Evolutionary conservation across 2,797 vertebrate genomes (phyloP).

Genomic region (Monodelphis domestica): DNA sequence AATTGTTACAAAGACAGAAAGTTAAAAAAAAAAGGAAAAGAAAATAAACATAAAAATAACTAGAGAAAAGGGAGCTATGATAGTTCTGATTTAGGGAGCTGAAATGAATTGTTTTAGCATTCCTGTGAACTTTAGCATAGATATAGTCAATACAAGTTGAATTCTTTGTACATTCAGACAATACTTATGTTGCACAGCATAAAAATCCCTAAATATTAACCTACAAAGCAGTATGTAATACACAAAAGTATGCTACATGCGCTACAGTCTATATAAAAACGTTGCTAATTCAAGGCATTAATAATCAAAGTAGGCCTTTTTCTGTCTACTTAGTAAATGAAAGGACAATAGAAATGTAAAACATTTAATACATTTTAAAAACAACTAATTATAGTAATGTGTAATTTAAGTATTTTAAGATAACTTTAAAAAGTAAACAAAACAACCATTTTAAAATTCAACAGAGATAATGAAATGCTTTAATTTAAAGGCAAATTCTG

Average conservation of each 20-base stretch:
- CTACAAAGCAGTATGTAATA: constrained; percentile 73
- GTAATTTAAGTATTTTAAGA: not conserved
- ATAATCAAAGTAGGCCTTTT: constrained; percentile 59
- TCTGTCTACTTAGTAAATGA: constrained; percentile 75
- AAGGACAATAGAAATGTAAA: constrained; percentile 62
- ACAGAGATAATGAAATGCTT: constrained; percentile 64
- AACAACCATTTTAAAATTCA: not conserved
- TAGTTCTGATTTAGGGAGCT: not conserved
- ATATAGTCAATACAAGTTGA: constrained; percentile 69
- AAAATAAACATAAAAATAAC: not conserved
- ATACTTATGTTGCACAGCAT: constrained; percentile 75
- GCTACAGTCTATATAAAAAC: constrained; percentile 55
- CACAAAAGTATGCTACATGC: constrained; percentile 75
- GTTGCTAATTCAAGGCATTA: constrained; percentile 47
- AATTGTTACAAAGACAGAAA: no score
- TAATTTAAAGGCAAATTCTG: constrained; percentile 59
- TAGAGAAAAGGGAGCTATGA: constrained; percentile 26
- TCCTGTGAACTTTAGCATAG: constrained; percentile 87
- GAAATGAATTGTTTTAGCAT: constrained; percentile 3
- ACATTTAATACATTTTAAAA: constrained; percentile 65
- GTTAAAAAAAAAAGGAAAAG: no score
- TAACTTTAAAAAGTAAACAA: not conserved
- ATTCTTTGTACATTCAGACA: constrained; percentile 76
- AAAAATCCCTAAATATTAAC: constrained; percentile 58
- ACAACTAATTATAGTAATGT: constrained; percentile 50